Evolutionary conservation across 2,888 invertebrate species (phyloP), one percentile per base, ranked within the genome.

Genomic region (Eucriotettix oculatus): DNA sequence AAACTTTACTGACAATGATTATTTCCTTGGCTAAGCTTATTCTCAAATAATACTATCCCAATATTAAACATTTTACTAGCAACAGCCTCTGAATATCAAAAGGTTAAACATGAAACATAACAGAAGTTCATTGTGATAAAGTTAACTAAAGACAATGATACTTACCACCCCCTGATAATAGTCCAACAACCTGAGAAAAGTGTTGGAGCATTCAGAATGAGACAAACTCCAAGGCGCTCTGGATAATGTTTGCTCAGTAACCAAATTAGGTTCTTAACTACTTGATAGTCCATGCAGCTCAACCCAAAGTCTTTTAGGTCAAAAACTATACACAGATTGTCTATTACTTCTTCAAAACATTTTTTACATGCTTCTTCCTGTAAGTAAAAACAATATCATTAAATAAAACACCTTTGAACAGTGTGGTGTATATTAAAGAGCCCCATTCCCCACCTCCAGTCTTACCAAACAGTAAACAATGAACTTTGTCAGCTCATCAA

Each of bases 161-260:
- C 78, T 72, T 73, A 84, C 84, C 87, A 86, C 72, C 83, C 84
- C 69, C 82, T 82, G 64, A 89, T 86, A 56, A 87, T 79, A 52
- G 84, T 78, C 88, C 88, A 89, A 69, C 88, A 85, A 44, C 87
- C 85, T 10, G 85, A 80, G 71, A 89, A 89, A 60, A 89, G 76
- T 1, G 82, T 73, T 2, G 88, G 86, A 1, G 87, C 79, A 72
- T 88, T 87, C 59, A 86, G 79, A 60, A 89, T 82, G 52, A 89
- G 77, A 68, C 88, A 88, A 48, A 86, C 78, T 1, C 89, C 89
- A 59, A 89, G 77, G 42, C 88, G 75, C 70, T 89, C 89, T 0
- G 88, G 88, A 70, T 86, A 89, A 69, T 88, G 87, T 63, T 83
- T 79, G 68, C 85, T 83, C 12, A 88, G 76, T 52, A 88, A 71